Evolutionary conservation across 2,113 vertebrate species (phyloP), one percentile per base, ranked within the genome.

Genomic region (Gallinago media): DNA sequence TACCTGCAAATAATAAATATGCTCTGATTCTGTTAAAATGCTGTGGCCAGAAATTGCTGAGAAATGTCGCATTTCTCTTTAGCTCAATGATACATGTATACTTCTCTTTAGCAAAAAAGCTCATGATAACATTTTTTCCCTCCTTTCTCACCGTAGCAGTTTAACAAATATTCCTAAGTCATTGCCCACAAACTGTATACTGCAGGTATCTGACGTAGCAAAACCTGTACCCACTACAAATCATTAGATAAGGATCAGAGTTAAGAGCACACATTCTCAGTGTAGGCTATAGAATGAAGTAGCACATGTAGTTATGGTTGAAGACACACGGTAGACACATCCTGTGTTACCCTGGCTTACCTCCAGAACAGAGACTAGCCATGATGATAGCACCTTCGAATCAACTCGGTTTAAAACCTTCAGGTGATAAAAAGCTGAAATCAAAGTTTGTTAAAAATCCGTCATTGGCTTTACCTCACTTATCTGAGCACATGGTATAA

Each of bases 41-140:
- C 49, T 55, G 29, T 11, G 44, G 20, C 12, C 82, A 80, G 52
- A 52, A 61, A 12, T 10, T 55, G 47, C 50, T 72, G 76, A 9
- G 29, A n/a, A 86, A 42, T 6, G 8, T 15, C 83, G 25, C 6
- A 0, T 91, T 86, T 73, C 23, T 19, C 1, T 26, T 70, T 6
- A 34, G 31, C 25, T 86, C 66, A 27, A 2, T 12, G 15, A 66
- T 22, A 38, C 4, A 26, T 1, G 4, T n/a, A 22, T 31, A 20
- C 26, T 46, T 29, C 32, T 52, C 15, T 7, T 78, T 32, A 18
- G 7, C 12, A 55, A 22, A 75, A 44, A 34, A 19, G 12, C 8
- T 15, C 3, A 8, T 3, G 34, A 18, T 3, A 4, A 4, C 0
- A 0, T 19, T 55, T 47, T 4, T 1, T 7, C 12, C 11, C 55